Evolutionary conservation across 2,113 vertebrate genomes (phyloP).

Genomic region (Dendrocopos noguchii): DNA sequence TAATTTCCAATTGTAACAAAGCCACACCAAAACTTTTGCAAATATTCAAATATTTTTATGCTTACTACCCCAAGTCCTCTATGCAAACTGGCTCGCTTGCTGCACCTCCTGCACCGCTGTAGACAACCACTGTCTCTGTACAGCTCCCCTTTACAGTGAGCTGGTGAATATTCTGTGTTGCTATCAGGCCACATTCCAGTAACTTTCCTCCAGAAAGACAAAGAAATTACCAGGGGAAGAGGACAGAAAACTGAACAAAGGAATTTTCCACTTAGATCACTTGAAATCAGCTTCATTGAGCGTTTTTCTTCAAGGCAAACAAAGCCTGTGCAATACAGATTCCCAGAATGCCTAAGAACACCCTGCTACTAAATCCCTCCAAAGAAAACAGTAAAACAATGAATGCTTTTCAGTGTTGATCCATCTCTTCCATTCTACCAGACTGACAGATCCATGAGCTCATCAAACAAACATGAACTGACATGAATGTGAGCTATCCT

Average conservation of each 20-base stretch:
- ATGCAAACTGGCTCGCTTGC: not conserved
- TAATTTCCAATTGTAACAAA: not conserved
- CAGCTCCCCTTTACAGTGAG: not conserved
- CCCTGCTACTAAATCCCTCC: constrained; percentile 4
- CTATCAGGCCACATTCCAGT: constrained; percentile 1
- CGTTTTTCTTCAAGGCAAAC: constrained; percentile 38
- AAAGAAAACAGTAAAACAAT: constrained; percentile 57
- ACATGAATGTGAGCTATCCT: not conserved
- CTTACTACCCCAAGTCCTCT: not conserved
- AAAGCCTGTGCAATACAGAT: constrained; percentile 14
- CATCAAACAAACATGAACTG: constrained; percentile 53
- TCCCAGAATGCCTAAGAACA: constrained; percentile 39
- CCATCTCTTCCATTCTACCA: not conserved
- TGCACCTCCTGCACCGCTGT: not conserved
- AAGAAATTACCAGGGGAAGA: not conserved
- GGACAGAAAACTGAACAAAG: constrained; percentile 14
- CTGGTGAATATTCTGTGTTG: not conserved
- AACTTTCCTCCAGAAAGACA: constrained; percentile 40
- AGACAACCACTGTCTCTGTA: not conserved
- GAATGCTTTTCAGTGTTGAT: constrained; percentile 35
- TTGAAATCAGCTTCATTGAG: constrained; percentile 14
- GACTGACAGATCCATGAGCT: constrained; percentile 44
- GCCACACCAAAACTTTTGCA: not conserved
- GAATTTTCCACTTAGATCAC: constrained; percentile 51
- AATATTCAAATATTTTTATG: not conserved